These are phyloP conservation scores for Asteroscopus sphinx DNA, from an alignment of 2,888 invertebrate species.

Conservation along the genomic window DNA sequence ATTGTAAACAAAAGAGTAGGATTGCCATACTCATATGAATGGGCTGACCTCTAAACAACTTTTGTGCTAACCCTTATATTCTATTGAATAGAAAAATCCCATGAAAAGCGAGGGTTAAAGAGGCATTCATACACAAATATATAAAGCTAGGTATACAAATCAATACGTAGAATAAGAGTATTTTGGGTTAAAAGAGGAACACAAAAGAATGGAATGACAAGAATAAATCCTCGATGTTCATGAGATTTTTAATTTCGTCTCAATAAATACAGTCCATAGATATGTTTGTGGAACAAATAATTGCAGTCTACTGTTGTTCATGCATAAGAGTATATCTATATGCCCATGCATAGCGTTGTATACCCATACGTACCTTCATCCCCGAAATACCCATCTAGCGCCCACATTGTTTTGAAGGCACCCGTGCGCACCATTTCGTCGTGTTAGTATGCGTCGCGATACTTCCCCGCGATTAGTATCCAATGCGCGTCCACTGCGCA, in stretches of 20 bases:
- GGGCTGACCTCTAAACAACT: conserved; percentile 19
- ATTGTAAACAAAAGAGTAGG: neutral
- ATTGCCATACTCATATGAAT: neutral
- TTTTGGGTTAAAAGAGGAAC: neutral
- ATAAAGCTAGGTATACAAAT: neutral
- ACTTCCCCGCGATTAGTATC: conserved; percentile 28
- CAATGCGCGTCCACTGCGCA: conserved; percentile 26
- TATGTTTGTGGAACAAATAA: no score
- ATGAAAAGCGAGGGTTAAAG: neutral
- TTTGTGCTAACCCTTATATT: conserved; percentile 19
- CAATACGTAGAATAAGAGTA: neutral
- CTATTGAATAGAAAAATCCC: conserved; percentile 21
- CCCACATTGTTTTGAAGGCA: conserved; percentile 7
- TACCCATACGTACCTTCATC: no score
- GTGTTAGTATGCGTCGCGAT: conserved; percentile 19
- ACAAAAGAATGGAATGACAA: neutral
- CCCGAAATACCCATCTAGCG: neutral
- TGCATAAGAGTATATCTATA: no score
- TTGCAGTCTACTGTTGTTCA: no score
- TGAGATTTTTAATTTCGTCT: no score
- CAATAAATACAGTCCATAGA: no score
- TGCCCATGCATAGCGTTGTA: no score
- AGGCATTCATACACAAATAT: conserved; percentile 13
- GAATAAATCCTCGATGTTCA: no score
- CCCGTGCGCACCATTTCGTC: conserved; percentile 1